These are phyloP conservation scores for Heteronetta atricapilla DNA, from an alignment of 2,113 vertebrate species.

Conservation along the genomic window DNA sequence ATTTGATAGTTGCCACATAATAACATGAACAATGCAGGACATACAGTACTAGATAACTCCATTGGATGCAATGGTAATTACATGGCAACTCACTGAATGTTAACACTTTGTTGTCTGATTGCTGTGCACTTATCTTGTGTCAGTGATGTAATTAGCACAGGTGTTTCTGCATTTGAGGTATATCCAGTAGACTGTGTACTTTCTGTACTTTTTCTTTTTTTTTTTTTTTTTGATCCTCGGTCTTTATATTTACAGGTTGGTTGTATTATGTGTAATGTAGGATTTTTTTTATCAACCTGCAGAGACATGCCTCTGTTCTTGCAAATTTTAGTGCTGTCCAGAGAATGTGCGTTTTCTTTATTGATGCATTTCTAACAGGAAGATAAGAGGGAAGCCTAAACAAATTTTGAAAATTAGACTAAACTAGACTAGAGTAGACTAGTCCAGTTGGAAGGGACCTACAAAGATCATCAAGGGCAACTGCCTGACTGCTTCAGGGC, in stretches of 20 bases:
- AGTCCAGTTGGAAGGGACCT: background rate
- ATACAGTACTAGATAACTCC: slow-evolving; percentile 17
- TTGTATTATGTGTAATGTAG: background rate
- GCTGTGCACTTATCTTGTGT: background rate
- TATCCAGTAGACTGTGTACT: background rate
- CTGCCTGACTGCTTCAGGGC: background rate
- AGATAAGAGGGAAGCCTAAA: background rate
- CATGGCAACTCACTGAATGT: slow-evolving; percentile 25
- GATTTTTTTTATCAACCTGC: background rate
- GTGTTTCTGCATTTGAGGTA: background rate
- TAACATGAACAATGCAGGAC: slow-evolving; percentile 43
- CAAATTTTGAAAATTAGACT: slow-evolving; percentile 10
- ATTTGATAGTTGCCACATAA: slow-evolving; percentile 64
- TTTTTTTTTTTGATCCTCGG: background rate
- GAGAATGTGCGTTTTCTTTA: background rate
- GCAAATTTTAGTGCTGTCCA: background rate
- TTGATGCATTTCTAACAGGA: background rate
- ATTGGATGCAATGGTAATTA: slow-evolving; percentile 30
- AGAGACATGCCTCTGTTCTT: background rate
- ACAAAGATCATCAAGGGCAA: background rate
- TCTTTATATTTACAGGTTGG: background rate
- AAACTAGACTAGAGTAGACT: background rate
- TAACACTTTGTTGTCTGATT: slow-evolving; percentile 51
- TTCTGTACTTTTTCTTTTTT: background rate
- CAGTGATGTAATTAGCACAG: background rate